Percentiles rank a stretch among this genome's conserved stretches.
These are phyloP conservation scores for Seriola rivoliana DNA, from an alignment of 2,113 vertebrate genomes.

Conservation along the genomic window DNA sequence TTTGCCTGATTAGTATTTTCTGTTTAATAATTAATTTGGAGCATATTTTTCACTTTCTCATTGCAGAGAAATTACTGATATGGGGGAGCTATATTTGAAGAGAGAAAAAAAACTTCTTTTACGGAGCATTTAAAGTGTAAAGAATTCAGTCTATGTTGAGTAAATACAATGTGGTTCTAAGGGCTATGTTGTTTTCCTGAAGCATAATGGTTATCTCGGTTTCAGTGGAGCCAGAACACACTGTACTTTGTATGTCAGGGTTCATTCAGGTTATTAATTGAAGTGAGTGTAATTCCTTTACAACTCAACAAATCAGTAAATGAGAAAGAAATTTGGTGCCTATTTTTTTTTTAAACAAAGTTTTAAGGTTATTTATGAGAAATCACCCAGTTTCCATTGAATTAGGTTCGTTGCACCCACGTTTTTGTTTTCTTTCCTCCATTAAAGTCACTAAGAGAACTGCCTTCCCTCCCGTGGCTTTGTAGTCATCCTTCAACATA, in stretches of 20 bases:
- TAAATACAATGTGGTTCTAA: not conserved
- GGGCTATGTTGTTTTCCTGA: not conserved
- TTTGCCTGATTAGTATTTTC: conserved; percentile 9
- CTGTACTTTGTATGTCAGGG: not conserved
- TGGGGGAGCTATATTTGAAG: not conserved
- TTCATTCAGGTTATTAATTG: not conserved
- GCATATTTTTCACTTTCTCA: not conserved
- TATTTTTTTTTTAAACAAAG: not conserved
- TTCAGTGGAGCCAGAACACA: not conserved
- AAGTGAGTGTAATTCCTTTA: not conserved
- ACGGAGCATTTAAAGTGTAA: too few species aligned
- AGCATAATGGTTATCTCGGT: not conserved
- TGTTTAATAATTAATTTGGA: conserved; percentile 4
- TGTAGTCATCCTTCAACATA: too few species aligned
- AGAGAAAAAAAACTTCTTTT: not conserved
- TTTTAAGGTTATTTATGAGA: not conserved
- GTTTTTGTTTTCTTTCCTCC: too few species aligned
- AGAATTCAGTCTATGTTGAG: not conserved
- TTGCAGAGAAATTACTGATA: not conserved
- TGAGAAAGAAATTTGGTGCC: not conserved
- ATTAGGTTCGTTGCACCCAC: not conserved
- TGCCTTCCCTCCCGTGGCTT: too few species aligned
- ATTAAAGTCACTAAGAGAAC: too few species aligned
- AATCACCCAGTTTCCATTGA: not conserved
- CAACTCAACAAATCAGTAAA: not conserved